Base-by-base conservation (phyloP, 92 coral and sea anemone genomes). In the Porites divaricata region DNA sequence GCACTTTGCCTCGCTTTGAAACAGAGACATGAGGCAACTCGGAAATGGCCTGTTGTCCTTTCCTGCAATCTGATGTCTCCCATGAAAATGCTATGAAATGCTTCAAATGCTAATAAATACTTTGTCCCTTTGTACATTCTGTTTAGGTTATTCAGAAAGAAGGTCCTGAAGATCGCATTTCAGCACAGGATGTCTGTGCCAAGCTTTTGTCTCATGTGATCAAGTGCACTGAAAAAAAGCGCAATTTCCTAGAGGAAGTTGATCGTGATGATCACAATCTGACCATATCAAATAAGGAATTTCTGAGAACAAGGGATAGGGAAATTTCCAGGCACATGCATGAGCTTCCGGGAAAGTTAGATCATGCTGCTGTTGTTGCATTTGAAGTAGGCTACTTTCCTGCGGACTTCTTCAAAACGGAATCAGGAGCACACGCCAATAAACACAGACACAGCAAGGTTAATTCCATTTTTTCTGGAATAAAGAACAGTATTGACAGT, bases 351-450 rank as follows among this genome's bases (percentile, higher is more conserved):
- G 99, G 99, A 7, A 97, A 97, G 79, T 90, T 97, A 15, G 99
- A 97, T 70, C 99, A 97, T 76, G 98, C 98, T 35, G 92, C 98
- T 15, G 99, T 97, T 28, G 99, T 88, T n/a, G 98, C 99, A 51
- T 93, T 91, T 75, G 99, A 97, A 66, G 98, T 97, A 9, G 99
- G 99, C 59, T 90, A 89, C 82, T 97, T 95, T 78, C 95, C 93
- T 20, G 51, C 67, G 28, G 93, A 89, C 66, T 97, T 93, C 1
- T 64, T 91, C 8, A 90, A 88, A 84, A 80, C 86, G 24, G 95
- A 82, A 21, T 87, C 95, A 13, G 89, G 66, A 52, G 95, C 92
- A 7, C 80, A 91, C 26, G 59, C 50, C 48, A 85, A 9, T 6
- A 62, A 16, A 16, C 78, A 71, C 0, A 61, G 72, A 22, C 25